Base-by-base conservation (phyloP, 1,140 invertebrate species). In the Aplysia californica region DNA sequence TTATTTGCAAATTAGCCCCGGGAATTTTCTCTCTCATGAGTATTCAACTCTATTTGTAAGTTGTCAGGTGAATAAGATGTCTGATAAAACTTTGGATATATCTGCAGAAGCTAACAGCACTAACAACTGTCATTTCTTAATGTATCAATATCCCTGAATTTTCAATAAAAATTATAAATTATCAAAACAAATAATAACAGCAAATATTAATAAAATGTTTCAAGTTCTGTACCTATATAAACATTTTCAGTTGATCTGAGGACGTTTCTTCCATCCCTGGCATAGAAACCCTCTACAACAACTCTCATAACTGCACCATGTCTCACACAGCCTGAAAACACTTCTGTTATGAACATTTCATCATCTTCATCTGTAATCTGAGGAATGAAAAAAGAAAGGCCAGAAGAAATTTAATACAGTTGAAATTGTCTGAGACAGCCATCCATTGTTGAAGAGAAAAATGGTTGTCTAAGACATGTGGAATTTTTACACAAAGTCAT, bases 181-280 rank as follows among this genome's bases (percentile, higher is more conserved):
- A n/a, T n/a, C n/a, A n/a, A n/a, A n/a, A n/a, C n/a, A n/a, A n/a
- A n/a, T n/a, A n/a, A n/a, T n/a, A n/a, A n/a, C n/a, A n/a, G n/a
- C n/a, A n/a, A n/a, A n/a, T n/a, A n/a, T n/a, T n/a, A n/a, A n/a
- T n/a, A n/a, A n/a, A n/a, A n/a, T n/a, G n/a, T n/a, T n/a, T n/a
- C n/a, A n/a, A n/a, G n/a, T n/a, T n/a, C n/a, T n/a, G n/a, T 81
- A 89, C 88, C 87, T 79, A 67, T 77, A 74, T 85, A 88, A 20
- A 84, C 35, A 67, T 82, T 83, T 72, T 86, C 73, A 75, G 86
- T 81, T 59, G 87, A 87, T 29, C 84, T 76, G n/a, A 87, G 75
- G 35, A 83, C 75, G 55, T 78, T 85, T 79, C 84, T 86, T 21
- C 88, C 88, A 84, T 87, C 85, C 80, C 79, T 84, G 66, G 78